phyloP scores from a whole-genome alignment of 1,140 invertebrate genomes.

The Ostrea denselamellosa region DNA sequence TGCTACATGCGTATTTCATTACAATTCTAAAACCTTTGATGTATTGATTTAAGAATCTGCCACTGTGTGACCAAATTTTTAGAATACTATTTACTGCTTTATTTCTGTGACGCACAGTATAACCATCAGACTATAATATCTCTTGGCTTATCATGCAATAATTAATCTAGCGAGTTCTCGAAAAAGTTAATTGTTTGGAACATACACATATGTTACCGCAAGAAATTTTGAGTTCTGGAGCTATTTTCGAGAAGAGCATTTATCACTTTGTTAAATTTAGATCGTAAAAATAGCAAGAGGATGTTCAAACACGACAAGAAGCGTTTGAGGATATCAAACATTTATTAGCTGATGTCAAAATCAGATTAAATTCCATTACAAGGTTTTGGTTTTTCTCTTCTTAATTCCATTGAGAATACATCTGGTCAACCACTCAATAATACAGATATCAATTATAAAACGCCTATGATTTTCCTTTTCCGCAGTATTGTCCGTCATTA shows the following conservation, averaged over 20 bases:
- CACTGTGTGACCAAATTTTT: background rate
- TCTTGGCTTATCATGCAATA: background rate
- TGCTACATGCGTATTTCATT: background rate
- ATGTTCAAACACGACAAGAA: background rate
- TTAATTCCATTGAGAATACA: background rate
- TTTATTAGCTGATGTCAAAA: background rate
- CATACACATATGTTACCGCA: background rate
- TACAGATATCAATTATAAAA: too few relatives aligned
- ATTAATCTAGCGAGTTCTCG: background rate
- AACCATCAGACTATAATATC: background rate
- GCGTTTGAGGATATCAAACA: background rate
- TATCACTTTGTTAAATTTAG: conserved; percentile 4
- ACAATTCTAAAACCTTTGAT: conserved; percentile 1
- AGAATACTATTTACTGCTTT: background rate
- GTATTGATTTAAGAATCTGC: background rate
- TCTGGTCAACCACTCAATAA: background rate
- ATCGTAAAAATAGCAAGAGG: background rate
- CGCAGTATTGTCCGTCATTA: background rate
- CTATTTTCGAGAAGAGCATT: background rate
- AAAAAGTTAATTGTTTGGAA: conserved; percentile 2
- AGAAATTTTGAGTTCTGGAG: background rate
- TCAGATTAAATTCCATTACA: background rate
- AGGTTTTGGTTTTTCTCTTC: background rate
- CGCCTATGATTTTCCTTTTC: background rate
- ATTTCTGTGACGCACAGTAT: background rate